These are phyloP conservation scores for Chiloscyllium plagiosum DNA, from an alignment of 2,113 vertebrate genomes.

Conservation along the genomic window DNA sequence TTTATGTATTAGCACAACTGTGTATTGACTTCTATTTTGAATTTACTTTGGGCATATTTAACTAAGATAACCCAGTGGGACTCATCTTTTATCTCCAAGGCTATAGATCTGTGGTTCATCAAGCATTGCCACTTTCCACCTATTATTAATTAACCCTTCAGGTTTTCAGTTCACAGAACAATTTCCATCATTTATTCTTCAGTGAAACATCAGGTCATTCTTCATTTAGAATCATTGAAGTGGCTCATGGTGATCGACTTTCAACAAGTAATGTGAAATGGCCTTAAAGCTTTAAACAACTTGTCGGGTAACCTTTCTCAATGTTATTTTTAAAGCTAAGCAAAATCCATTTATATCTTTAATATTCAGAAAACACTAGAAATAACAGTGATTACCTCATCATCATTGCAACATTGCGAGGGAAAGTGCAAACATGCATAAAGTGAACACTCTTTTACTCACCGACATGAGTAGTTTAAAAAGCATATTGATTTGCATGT, in stretches of 20 bases:
- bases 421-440: background rate
- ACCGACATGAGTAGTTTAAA: background rate
- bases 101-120: background rate
- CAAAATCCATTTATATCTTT: background rate
- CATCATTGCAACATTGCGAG: background rate
- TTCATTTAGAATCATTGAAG: background rate
- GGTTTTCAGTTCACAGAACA: background rate
- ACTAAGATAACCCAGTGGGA: slow-evolving; percentile 11
- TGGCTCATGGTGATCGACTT: background rate
- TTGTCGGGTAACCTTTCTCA: background rate
- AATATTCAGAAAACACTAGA: background rate
- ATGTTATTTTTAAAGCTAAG: slow-evolving; percentile 1
- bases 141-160: slow-evolving; percentile 28
- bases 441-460: background rate
- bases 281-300: background rate
- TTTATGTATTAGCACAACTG: slow-evolving; percentile 21
- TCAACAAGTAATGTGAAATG: background rate
- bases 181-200: background rate
- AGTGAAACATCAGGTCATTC: background rate
- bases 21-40: slow-evolving; percentile 8
- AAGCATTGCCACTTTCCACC: background rate
- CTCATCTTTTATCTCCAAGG: background rate
- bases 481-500: background rate
- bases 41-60: background rate
- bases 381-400: background rate